These are phyloP conservation scores for Dromiciops gliroides DNA, from an alignment of 2,113 vertebrate genomes.

Conservation along the genomic window DNA sequence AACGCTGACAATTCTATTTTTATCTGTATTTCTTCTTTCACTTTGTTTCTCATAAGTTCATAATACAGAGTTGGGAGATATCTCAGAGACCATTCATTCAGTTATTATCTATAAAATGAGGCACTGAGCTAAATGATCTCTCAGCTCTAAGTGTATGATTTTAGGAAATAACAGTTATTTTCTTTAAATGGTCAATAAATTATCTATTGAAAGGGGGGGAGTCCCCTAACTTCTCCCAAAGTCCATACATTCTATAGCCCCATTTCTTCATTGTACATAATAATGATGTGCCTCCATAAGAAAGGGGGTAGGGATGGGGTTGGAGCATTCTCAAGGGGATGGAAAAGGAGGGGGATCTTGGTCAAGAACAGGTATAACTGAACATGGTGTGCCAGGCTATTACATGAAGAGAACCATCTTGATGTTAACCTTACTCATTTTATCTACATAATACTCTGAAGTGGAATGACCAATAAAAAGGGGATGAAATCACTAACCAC, in stretches of 20 bases:
- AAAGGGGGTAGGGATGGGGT: neutral
- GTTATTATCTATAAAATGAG: neutral
- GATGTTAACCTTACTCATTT: too few species aligned
- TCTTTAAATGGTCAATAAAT: neutral
- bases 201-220: neutral
- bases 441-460: neutral
- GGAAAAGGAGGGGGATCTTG: neutral
- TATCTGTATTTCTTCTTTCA: neutral
- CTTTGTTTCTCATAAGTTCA: neutral
- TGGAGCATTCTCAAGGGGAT: neutral
- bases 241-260: neutral
- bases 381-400: neutral
- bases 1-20: neutral
- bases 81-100: neutral
- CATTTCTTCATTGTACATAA: neutral
- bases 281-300: neutral
- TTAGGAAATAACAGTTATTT: neutral
- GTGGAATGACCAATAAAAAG: neutral
- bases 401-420: too few species aligned
- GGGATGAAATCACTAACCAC: neutral
- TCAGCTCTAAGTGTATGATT: too few species aligned
- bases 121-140: too few species aligned
- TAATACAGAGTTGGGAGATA: neutral
- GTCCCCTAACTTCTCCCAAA: neutral
- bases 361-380: neutral